Evolutionary conservation across 2,113 vertebrate species (phyloP).

Genomic region (Lophotis ruficrista): DNA sequence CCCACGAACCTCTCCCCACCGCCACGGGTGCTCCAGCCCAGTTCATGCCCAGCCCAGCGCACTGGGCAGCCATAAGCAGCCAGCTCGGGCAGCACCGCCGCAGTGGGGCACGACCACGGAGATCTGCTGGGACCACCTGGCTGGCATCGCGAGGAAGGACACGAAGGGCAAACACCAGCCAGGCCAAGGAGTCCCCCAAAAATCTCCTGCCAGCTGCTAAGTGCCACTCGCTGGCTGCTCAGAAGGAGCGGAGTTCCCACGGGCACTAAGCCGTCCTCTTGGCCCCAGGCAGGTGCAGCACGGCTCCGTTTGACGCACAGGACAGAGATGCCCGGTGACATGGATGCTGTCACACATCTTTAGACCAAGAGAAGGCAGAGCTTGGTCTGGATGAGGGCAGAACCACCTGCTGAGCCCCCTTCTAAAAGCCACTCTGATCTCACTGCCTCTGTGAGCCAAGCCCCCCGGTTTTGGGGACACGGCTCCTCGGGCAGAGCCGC

Average conservation of each 20-base stretch:
- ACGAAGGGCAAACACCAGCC: neutral
- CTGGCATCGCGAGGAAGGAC: neutral
- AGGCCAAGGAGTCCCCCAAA: neutral
- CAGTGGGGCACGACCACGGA: neutral
- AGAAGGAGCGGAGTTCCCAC: rapidly evolving
- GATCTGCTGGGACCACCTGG: neutral
- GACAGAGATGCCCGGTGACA: neutral
- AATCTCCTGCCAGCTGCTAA: neutral
- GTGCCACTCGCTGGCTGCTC: neutral
- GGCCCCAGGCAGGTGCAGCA: neutral
- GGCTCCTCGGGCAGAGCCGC: rapidly evolving
- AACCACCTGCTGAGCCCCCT: neutral
- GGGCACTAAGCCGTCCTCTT: neutral
- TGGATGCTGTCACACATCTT: neutral
- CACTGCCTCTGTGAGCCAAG: rapidly evolving
- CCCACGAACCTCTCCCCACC: neutral
- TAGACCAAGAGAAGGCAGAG: neutral
- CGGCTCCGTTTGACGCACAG: neutral
- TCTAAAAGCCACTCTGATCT: neutral
- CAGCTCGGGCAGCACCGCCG: rapidly evolving
- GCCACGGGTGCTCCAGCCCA: neutral
- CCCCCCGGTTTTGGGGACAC: rapidly evolving
- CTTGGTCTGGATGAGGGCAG: neutral
- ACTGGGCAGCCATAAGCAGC: neutral
- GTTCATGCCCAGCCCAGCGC: neutral